Percentiles rank a stretch among this genome's conserved stretches.
phyloP scores from a whole-genome alignment of 2,113 vertebrate genomes.

The Otis tarda region DNA sequence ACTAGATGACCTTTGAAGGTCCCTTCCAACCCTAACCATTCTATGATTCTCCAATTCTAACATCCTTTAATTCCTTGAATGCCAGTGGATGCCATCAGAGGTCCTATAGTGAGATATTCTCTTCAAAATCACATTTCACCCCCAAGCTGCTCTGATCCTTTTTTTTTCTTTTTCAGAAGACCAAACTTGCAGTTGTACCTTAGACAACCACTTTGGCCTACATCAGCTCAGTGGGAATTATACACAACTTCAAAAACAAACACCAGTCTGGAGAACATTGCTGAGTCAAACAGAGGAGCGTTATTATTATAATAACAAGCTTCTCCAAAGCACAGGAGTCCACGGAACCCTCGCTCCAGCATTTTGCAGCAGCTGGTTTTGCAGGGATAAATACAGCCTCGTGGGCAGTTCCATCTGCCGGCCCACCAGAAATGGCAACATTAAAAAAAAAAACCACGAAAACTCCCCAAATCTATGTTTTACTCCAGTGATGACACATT shows the following conservation, averaged over 20 bases:
- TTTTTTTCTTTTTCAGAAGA: neutral
- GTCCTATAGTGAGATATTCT: neutral
- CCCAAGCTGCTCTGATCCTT: neutral
- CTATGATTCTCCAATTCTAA: neutral
- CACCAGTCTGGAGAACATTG: neutral
- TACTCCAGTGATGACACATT: slow-evolving; percentile 43
- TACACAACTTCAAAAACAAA: neutral
- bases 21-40: no score
- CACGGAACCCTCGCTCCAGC: neutral
- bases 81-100: neutral
- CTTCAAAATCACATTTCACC: neutral
- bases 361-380: slow-evolving; percentile 37
- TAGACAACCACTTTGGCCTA: neutral
- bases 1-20: no score
- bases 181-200: neutral
- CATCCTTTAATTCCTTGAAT: neutral
- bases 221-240: neutral
- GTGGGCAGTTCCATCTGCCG: slow-evolving; percentile 68
- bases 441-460: neutral
- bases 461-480: neutral
- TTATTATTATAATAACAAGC: neutral
- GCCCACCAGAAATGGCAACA: slow-evolving; percentile 46
- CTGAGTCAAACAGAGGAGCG: neutral
- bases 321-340: neutral
- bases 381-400: slow-evolving; percentile 21